phyloP scores from a whole-genome alignment of 2,888 invertebrate genomes.

The Oligia fasciuncula region DNA sequence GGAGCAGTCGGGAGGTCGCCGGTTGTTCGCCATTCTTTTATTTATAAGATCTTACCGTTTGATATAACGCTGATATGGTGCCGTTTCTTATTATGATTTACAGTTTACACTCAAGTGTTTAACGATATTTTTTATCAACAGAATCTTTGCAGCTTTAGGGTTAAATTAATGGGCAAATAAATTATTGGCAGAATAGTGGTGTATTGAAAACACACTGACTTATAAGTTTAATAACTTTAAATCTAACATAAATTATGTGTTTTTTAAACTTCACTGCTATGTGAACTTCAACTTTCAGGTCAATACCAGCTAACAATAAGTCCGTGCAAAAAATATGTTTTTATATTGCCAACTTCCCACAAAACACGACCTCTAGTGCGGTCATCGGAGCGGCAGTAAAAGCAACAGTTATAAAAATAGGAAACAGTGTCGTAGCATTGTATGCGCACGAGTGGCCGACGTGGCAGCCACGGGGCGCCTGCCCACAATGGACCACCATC shows the following conservation, averaged over 20 bases:
- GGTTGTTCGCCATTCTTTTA: conserved; percentile 82
- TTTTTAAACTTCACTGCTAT: not conserved
- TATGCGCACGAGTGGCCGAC: conserved; percentile 77
- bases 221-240: not conserved
- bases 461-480: conserved; percentile 80
- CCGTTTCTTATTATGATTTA: conserved; percentile 79
- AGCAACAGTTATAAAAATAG: conserved; percentile 86
- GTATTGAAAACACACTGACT: not conserved
- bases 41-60: conserved; percentile 80
- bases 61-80: conserved; percentile 78
- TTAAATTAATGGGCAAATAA: conserved; percentile 58
- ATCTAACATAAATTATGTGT: not conserved
- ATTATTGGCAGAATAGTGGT: conserved; percentile 32
- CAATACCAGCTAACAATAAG: not conserved
- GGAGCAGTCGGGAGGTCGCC: conserved; percentile 78
- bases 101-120: conserved; percentile 72
- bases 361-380: conserved; percentile 80
- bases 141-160: conserved; percentile 65
- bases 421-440: conserved; percentile 85
- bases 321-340: conserved; percentile 40
- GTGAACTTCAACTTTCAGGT: no score
- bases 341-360: conserved; percentile 82
- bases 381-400: conserved; percentile 86
- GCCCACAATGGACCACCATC: conserved; percentile 89
- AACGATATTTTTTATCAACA: conserved; percentile 73